Conservation (phyloP, 2,888 invertebrate genomes). For the Trichogramma evanescens region DNA sequence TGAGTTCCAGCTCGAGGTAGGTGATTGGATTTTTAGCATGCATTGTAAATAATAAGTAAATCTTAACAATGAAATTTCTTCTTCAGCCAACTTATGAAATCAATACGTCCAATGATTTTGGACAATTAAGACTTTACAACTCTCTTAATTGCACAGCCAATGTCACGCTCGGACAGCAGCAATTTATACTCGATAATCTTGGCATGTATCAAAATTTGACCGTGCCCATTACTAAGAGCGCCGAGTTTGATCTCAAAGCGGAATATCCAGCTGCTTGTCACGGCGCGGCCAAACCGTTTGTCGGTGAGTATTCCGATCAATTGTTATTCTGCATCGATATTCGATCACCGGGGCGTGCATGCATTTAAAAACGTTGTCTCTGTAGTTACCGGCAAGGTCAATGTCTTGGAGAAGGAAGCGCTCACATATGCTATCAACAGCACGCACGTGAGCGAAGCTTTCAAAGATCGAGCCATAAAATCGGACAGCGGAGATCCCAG, state of each 20-base stretch:
- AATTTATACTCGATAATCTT: conserved; percentile 24
- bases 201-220: conserved; percentile 29
- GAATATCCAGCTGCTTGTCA: conserved; percentile 24
- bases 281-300: too few relatives aligned
- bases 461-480: conserved; percentile 29
- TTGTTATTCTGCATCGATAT: background rate
- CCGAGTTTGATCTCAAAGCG: conserved; percentile 15
- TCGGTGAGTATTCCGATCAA: background rate
- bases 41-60: background rate
- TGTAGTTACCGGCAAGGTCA: background rate
- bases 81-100: conserved; percentile 56
- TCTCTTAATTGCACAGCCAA: conserved; percentile 31
- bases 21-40: conserved; percentile 9
- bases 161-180: conserved; percentile 20
- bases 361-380: too few relatives aligned
- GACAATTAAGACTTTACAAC: conserved; percentile 68
- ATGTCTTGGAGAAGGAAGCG: background rate
- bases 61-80: conserved; percentile 14
- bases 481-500: conserved; percentile 38
- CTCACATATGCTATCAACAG: background rate
- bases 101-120: conserved; percentile 53
- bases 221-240: conserved; percentile 10
- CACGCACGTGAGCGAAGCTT: background rate
- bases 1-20: conserved; percentile 67
- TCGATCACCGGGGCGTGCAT: too few relatives aligned